A percentile compares a stretch with the other conserved stretches of the same genome.
These are phyloP conservation scores for Endotricha flammealis DNA, from an alignment of 2,888 invertebrate species.

Conservation along the genomic window DNA sequence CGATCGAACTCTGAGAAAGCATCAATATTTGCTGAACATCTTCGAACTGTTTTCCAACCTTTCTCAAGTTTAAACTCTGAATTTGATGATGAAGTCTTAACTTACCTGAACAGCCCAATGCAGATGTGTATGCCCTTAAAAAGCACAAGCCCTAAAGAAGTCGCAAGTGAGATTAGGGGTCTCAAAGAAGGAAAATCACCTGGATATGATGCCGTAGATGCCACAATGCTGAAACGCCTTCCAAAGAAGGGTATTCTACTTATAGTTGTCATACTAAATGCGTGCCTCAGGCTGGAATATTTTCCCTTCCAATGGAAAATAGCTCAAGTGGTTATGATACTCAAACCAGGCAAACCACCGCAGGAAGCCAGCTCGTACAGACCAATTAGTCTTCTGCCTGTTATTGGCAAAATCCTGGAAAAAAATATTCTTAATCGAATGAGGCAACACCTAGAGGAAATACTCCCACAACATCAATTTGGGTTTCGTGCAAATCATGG, in stretches of 20 bases:
- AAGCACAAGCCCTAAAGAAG: no score
- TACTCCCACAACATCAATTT: slow-evolving; percentile 15
- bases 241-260: slow-evolving; percentile 8
- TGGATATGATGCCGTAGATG: no score
- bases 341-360: slow-evolving; percentile 20
- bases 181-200: no score
- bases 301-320: slow-evolving; percentile 22
- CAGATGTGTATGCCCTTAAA: no score
- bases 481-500: slow-evolving; percentile 14
- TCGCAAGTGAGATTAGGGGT: no score
- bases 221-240: neutral
- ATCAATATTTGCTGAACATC: no score
- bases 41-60: no score
- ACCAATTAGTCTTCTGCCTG: slow-evolving; percentile 20
- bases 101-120: no score
- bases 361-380: slow-evolving; percentile 19
- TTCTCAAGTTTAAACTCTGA: no score
- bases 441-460: slow-evolving; percentile 1
- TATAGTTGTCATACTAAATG: slow-evolving; percentile 16
- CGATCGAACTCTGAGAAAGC: no score
- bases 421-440: slow-evolving; percentile 11
- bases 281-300: slow-evolving; percentile 8
- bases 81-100: no score
- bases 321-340: slow-evolving; percentile 21
- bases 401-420: slow-evolving; percentile 12